Evolutionary conservation across 2,113 vertebrate species (phyloP).

Genomic region (Vanacampus margaritifer): DNA sequence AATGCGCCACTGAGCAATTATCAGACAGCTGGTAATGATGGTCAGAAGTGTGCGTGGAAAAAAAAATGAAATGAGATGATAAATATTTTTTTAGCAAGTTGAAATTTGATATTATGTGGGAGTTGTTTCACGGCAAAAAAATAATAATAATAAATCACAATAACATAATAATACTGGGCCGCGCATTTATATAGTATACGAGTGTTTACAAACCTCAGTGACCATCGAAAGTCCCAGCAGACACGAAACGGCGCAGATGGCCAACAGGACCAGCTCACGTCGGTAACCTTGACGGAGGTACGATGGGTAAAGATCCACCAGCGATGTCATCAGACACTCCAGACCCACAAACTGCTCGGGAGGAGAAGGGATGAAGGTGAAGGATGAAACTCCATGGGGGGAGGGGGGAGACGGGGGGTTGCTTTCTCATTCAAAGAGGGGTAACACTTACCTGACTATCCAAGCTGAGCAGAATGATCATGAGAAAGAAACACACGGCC

Average conservation of each 20-base stretch:
- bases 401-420: too few relatives aligned
- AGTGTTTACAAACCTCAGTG: constrained; percentile 42
- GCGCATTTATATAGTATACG: too few relatives aligned
- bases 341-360: constrained; percentile 53
- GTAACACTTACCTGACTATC: constrained; percentile 52
- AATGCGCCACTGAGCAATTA: too few relatives aligned
- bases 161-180: too few relatives aligned
- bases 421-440: background rate
- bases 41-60: too few relatives aligned
- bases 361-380: background rate
- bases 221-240: constrained; percentile 49
- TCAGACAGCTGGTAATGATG: too few relatives aligned
- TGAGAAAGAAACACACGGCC: constrained; percentile 59
- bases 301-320: constrained; percentile 50
- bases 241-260: constrained; percentile 45
- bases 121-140: too few relatives aligned
- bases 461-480: constrained; percentile 61
- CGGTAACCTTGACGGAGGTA: constrained; percentile 42
- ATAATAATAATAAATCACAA: background rate
- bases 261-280: constrained; percentile 50
- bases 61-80: too few relatives aligned
- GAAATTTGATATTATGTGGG: too few relatives aligned
- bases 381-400: background rate
- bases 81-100: too few relatives aligned
- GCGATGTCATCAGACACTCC: constrained; percentile 60